Conservation (phyloP, 2,797 vertebrate genomes). For the Rallus crepitans region DNA sequence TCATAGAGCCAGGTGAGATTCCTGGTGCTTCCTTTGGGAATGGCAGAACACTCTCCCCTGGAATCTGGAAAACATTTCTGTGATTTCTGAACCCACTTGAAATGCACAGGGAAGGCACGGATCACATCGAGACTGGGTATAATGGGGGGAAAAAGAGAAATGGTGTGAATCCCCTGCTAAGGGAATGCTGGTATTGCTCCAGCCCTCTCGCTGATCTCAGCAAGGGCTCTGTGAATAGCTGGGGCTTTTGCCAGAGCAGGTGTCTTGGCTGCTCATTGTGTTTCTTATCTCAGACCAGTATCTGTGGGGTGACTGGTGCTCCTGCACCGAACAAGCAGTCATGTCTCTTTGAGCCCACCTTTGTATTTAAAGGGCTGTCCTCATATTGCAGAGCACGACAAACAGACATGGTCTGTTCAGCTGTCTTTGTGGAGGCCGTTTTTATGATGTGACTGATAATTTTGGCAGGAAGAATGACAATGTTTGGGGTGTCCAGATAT, state of each 20-base stretch:
- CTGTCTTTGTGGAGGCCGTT: not conserved
- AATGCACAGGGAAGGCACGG: not conserved
- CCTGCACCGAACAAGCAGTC: not conserved
- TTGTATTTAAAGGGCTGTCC: not conserved
- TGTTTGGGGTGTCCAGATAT: not conserved
- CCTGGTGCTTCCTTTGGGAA: not conserved
- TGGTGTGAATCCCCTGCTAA: not conserved
- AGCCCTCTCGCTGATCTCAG: not conserved
- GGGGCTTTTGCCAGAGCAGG: not conserved
- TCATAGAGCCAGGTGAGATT: not conserved
- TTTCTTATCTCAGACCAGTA: not conserved
- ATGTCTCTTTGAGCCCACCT: not conserved
- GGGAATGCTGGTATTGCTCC: not conserved
- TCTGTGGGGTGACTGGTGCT: not conserved
- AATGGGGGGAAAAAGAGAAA: not conserved
- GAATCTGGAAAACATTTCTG: not conserved
- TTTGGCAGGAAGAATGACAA: not conserved
- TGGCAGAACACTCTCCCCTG: rapidly evolving
- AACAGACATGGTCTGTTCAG: not conserved
- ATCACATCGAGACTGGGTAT: not conserved
- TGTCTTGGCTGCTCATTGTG: not conserved
- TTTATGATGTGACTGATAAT: not conserved
- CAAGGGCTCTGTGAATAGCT: not conserved
- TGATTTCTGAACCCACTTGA: not conserved
- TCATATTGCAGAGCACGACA: not conserved